Base-by-base conservation (phyloP, 2,113 vertebrate genomes). In the Periophthalmus modestus region DNA sequence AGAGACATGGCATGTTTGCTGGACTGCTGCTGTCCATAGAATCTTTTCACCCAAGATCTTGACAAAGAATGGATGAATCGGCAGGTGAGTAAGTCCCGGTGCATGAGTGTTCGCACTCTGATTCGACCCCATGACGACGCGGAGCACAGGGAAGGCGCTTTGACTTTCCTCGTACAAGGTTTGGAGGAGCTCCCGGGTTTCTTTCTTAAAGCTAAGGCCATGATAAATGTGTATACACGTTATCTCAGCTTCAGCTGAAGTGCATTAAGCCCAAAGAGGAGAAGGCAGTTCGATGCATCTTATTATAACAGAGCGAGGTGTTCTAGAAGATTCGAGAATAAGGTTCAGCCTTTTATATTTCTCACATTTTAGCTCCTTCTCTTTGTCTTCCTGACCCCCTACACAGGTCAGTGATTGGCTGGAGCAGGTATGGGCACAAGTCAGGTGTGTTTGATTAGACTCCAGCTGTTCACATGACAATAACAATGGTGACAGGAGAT, bases 11-110 rank as follows among this genome's bases (percentile, higher is more conserved):
- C 9, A 4, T 23, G 54, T 13, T 72, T 74, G 47, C 69, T 52
- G 0, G 80, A 7, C 39, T 68, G 39, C 72, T 54, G 58, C 54
- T 12, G 58, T 46, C 50, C 28, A 67, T 90, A 80, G 91, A 80
- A 6, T 87, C 69, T 86, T 73, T 75, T 93, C 59, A 93, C 84
- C 47, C 87, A 84, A 0, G 89, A 85, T 77, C 62, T 92, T 0
- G 93, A 92, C 63, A 95, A 85, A 21, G 89, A 92, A 0, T 92
- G 90, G 68, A 95, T 87, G 66, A 96, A 92, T 75, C 81, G 92
- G 84, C 93, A 94, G 57, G 95, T 94, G 76, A 96, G 81, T 28
- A 95, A 91, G 91, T 96, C 94, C 0, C 93, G 93, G 81, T 95
- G 95, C 85, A 96, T 81, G 79, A 96, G 90, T 59, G 96, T 85